phyloP scores from a whole-genome alignment of 2,888 invertebrate genomes.

The Parthenolecanium corni region DNA sequence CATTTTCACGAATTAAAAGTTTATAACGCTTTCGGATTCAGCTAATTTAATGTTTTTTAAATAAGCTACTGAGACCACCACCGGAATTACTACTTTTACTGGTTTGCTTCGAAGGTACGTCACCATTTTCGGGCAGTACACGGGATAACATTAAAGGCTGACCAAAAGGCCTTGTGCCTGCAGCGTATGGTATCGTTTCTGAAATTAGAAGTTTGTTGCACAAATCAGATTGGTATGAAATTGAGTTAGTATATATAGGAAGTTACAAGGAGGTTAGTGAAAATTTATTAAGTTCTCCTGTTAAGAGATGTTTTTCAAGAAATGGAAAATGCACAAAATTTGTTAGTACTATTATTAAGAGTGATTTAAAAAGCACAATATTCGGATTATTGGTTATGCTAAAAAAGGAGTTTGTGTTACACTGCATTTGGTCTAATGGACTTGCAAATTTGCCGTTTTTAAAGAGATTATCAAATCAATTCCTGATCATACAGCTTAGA shows the following conservation, averaged over 20 bases:
- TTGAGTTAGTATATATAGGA: neutral
- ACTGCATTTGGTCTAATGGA: too few species aligned
- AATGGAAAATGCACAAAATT: too few species aligned
- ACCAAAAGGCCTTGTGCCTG: constrained; percentile 59
- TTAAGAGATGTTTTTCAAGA: too few species aligned
- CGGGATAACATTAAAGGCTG: constrained; percentile 57
- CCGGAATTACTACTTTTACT: constrained; percentile 15
- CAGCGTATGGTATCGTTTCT: constrained; percentile 39
- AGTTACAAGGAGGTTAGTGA: constrained; percentile 33
- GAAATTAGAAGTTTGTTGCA: constrained; percentile 29
- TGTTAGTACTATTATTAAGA: too few species aligned
- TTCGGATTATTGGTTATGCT: too few species aligned
- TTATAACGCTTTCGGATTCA: too few species aligned
- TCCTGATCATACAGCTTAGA: too few species aligned
- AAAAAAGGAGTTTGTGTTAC: too few species aligned
- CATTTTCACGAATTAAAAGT: neutral
- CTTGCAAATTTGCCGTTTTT: too few species aligned
- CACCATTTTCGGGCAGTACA: constrained; percentile 30
- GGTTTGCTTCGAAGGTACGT: constrained; percentile 9
- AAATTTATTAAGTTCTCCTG: too few species aligned
- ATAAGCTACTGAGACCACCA: constrained; percentile 18
- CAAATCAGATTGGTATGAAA: neutral
- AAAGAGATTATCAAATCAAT: too few species aligned
- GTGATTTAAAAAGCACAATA: too few species aligned
- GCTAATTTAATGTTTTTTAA: constrained; percentile 22